Base-by-base conservation (phyloP, 2,888 invertebrate genomes). In the Leptinotarsa juncta region DNA sequence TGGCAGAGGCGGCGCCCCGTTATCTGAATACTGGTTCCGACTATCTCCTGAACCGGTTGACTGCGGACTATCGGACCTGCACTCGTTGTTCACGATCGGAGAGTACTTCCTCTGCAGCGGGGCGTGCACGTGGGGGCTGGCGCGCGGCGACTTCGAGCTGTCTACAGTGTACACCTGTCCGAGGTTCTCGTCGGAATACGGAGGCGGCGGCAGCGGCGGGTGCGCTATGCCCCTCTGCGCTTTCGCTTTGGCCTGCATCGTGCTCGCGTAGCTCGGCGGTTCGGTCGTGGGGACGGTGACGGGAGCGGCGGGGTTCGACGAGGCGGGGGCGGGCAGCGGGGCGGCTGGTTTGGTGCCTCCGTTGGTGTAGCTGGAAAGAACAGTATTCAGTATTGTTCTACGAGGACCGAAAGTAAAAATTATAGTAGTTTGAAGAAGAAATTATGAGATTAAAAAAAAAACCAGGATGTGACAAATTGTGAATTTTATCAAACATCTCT, bases 261-360 rank as follows among this genome's bases (percentile, higher is more conserved):
- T 96, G 84, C 94, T 96, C 16, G 96, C 96, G 87, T 97, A 97
- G 86, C 96, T 96, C 7, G 97, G 97, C 0, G 97, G 97, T 85
- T 97, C 96, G 55, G 95, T 95, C 62, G 95, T 95, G 20, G 94
- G 94, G 50, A 94, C 86, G 20, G 81, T 81, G 16, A 86, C 85
- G 12, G 84, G 78, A 50, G 78, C 78, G 20, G 81, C 80, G 4
- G 80, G 80, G 88, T 90, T 90, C 89, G 81, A 90, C 89, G 82
- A 71, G 72, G 79, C 79, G n/a, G 74, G 80, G 18, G 80, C 80
- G 4, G 88, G 87, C 50, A 86, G 80, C n/a, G 88, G 85, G 55
- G 87, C 87, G 15, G 87, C 88, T 4, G 89, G 89, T 77, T 87
- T 86, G 50, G 79, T 76, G 82, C 84, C 10, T 10, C 42, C 81